Evolutionary conservation across 2,113 vertebrate genomes (phyloP).

Genomic region (Hippocampus abdominalis): DNA sequence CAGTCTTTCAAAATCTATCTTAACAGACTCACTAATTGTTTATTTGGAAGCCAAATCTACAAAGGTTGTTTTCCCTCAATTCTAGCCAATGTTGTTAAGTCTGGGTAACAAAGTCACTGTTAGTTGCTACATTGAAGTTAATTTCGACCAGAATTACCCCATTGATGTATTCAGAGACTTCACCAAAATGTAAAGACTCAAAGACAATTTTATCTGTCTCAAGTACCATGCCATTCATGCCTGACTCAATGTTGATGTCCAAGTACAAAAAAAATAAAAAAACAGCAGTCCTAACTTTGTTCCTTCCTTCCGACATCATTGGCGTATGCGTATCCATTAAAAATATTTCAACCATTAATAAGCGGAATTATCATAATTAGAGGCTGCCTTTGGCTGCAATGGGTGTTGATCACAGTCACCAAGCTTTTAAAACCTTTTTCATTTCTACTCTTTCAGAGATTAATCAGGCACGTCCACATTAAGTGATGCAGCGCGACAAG

Average conservation of each 20-base stretch:
- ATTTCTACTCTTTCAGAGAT: neutral
- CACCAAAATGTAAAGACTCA: constrained; percentile 29
- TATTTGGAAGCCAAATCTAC: neutral
- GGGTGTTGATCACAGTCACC: constrained; percentile 4
- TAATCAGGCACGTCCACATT: constrained; percentile 3
- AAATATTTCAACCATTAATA: neutral
- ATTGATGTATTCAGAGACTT: constrained; percentile 50
- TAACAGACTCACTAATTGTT: neutral
- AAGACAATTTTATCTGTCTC: constrained; percentile 37
- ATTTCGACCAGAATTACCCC: constrained; percentile 55
- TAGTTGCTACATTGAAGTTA: constrained; percentile 47
- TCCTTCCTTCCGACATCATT: neutral
- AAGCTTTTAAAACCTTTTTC: constrained; percentile 2
- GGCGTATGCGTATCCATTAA: neutral
- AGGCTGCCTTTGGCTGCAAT: neutral
- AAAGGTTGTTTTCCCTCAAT: neutral
- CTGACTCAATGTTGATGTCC: constrained; percentile 37
- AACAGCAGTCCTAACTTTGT: neutral
- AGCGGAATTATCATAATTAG: neutral
- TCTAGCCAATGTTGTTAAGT: neutral
- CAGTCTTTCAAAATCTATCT: too few species aligned
- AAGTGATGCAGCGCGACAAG: neutral
- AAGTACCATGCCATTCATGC: constrained; percentile 31
- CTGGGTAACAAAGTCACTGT: constrained; percentile 16
- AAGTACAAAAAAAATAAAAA: constrained; percentile 18